These are phyloP conservation scores for Lontra canadensis DNA, from an alignment of 2,113 vertebrate genomes.

Conservation along the genomic window DNA sequence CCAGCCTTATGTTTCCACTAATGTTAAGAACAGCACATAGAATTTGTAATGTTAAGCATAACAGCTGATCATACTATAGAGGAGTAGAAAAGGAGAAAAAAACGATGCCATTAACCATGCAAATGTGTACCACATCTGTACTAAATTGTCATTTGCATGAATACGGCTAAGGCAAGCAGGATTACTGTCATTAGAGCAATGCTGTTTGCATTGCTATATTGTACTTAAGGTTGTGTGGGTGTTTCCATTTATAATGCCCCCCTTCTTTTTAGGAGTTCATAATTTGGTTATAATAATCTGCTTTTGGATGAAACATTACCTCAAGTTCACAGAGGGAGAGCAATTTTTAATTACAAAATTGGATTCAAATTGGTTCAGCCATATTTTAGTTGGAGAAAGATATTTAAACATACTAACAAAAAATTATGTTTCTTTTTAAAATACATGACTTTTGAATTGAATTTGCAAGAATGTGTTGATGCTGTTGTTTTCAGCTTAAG, in stretches of 20 bases:
- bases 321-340: constrained; percentile 61
- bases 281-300: constrained; percentile 74
- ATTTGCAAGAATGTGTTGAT: neutral
- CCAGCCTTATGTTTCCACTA: constrained; percentile 87
- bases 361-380: constrained; percentile 58
- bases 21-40: constrained; percentile 91
- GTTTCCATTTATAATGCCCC: constrained; percentile 70
- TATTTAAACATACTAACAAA: constrained; percentile 40
- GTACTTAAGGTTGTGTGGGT: constrained; percentile 71
- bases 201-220: constrained; percentile 67
- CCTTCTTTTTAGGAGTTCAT: constrained; percentile 66
- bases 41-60: constrained; percentile 89
- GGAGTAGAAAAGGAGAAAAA: constrained; percentile 84
- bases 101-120: constrained; percentile 84
- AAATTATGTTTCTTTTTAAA: constrained; percentile 14
- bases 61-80: constrained; percentile 87
- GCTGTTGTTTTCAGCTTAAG: neutral
- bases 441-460: neutral
- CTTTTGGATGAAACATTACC: constrained; percentile 65
- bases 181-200: constrained; percentile 70
- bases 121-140: constrained; percentile 82
- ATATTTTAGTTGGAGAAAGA: constrained; percentile 55
- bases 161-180: constrained; percentile 71
- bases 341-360: constrained; percentile 77
- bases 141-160: constrained; percentile 77